These are phyloP conservation scores for Coluber constrictor DNA, from an alignment of 2,797 vertebrate species.

Conservation along the genomic window DNA sequence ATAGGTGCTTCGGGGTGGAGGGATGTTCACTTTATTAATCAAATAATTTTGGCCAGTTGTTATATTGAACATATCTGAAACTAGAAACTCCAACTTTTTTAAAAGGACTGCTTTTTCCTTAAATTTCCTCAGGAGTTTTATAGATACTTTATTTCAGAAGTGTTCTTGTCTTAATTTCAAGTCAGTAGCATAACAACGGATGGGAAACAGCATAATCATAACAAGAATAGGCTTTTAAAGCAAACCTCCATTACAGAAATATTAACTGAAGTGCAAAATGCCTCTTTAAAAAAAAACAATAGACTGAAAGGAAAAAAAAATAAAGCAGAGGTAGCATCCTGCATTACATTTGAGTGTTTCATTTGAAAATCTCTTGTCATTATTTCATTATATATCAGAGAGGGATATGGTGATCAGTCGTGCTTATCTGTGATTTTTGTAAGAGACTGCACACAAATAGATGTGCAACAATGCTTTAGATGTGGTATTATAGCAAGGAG, in stretches of 20 bases:
- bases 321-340: constrained; percentile 25
- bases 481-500: constrained; percentile 18
- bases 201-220: constrained; percentile 13
- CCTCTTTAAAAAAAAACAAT: constrained; percentile 31
- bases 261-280: constrained; percentile 34
- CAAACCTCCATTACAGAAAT: constrained; percentile 17
- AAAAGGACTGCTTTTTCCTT: neutral
- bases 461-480: constrained; percentile 15
- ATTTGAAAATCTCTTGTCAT: constrained; percentile 41
- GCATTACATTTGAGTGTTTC: constrained; percentile 13
- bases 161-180: neutral
- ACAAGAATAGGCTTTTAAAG: constrained; percentile 18
- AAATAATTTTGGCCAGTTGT: neutral
- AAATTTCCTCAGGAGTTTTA: neutral
- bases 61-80: neutral
- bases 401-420: constrained; percentile 29
- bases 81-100: neutral
- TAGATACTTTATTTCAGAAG: neutral
- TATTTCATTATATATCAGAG: constrained; percentile 39
- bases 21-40: neutral
- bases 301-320: constrained; percentile 35
- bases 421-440: constrained; percentile 39
- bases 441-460: constrained; percentile 21
- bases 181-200: neutral
- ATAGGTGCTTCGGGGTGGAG: too few relatives aligned